phyloP scores from a whole-genome alignment of 2,797 vertebrate genomes.

The Diplodus puntazzo region DNA sequence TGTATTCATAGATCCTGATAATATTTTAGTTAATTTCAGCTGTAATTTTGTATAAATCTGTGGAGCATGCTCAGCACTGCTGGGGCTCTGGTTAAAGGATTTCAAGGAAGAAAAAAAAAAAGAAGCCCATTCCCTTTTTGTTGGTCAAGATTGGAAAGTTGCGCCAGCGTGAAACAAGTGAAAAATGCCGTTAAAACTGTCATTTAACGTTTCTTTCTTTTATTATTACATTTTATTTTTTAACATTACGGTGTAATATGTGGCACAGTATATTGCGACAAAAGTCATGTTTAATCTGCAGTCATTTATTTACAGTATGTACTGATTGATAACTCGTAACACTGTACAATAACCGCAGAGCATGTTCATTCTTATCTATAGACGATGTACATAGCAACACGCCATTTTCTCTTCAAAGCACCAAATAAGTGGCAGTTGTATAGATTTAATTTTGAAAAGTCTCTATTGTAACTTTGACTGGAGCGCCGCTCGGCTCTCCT shows the following conservation, averaged over 20 bases:
- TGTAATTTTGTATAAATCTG: constrained; percentile 52
- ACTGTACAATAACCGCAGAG: constrained; percentile 84
- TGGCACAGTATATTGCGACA: constrained; percentile 82
- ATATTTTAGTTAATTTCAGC: constrained; percentile 41
- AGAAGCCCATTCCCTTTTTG: constrained; percentile 26
- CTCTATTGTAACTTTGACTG: constrained; percentile 79
- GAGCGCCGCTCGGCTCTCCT: constrained; percentile 55
- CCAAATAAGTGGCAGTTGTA: constrained; percentile 83
- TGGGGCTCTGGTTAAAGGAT: constrained; percentile 42
- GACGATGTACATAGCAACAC: constrained; percentile 85
- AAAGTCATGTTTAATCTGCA: constrained; percentile 78
- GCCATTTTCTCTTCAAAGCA: constrained; percentile 81
- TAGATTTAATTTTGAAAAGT: constrained; percentile 76
- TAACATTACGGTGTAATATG: constrained; percentile 77
- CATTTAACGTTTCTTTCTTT: constrained; percentile 68
- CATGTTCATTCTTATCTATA: constrained; percentile 85
- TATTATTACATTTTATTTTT: constrained; percentile 54
- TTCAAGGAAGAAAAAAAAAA: constrained; percentile 13
- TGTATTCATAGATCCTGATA: constrained; percentile 31
- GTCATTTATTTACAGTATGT: constrained; percentile 82
- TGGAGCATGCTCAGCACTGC: constrained; percentile 48
- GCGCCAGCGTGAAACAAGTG: constrained; percentile 55
- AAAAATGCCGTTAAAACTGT: constrained; percentile 64
- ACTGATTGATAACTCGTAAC: constrained; percentile 73
- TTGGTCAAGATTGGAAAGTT: constrained; percentile 41